Evolutionary conservation across 2,113 vertebrate genomes (phyloP).

Genomic region (Scophthalmus maximus): DNA sequence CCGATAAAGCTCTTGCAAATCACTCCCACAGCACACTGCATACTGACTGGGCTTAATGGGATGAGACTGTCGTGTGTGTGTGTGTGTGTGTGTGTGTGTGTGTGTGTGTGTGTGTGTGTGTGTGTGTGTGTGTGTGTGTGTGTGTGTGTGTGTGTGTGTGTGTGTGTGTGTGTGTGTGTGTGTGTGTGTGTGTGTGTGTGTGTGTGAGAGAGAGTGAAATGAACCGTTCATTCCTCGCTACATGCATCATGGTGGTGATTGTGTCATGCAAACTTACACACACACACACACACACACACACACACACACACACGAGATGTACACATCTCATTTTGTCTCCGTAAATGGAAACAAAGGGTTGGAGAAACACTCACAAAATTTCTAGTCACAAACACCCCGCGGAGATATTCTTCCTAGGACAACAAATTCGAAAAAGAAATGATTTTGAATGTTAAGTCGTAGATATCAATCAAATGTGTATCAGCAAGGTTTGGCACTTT

Average conservation of each 20-base stretch:
- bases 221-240: no score
- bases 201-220: no score
- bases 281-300: no score
- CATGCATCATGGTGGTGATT: no score
- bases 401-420: not conserved
- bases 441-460: not conserved
- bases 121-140: conserved; percentile 31
- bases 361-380: not conserved
- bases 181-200: not conserved
- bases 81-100: conserved; percentile 16
- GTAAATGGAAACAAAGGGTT: not conserved
- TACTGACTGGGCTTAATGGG: conserved; percentile 55
- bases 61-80: conserved; percentile 26
- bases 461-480: not conserved
- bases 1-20: conserved; percentile 65
- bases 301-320: no score
- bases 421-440: not conserved
- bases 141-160: conserved; percentile 8
- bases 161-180: conserved; percentile 8
- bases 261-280: not conserved
- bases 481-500: not conserved
- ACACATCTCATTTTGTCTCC: not conserved
- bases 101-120: no score
- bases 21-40: conserved; percentile 42
- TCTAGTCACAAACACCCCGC: not conserved